phyloP scores from a whole-genome alignment of 2,113 vertebrate genomes.

The Poecile atricapillus region DNA sequence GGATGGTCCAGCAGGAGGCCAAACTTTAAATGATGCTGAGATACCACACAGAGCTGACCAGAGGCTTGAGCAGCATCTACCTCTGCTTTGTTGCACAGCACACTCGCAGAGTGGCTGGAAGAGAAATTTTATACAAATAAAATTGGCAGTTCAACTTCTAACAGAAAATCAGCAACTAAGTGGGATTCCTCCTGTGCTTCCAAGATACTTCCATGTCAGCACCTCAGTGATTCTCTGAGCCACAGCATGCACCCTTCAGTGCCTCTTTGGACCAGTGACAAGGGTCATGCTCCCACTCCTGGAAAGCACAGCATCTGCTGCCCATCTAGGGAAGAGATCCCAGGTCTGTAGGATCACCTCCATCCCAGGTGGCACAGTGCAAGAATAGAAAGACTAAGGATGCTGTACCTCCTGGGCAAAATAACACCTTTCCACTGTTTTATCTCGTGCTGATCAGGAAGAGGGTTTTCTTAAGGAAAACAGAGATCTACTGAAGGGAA shows the following conservation, averaged over 20 bases:
- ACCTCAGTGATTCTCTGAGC: neutral
- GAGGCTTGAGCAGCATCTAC: neutral
- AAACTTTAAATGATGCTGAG: neutral
- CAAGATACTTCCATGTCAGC: neutral
- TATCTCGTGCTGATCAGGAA: neutral
- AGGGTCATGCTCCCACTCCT: fast-evolving
- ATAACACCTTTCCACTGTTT: neutral
- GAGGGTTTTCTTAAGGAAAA: neutral
- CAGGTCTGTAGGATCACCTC: neutral
- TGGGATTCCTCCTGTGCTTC: neutral
- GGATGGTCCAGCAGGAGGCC: neutral
- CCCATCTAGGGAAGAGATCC: neutral
- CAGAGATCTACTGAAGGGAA: neutral
- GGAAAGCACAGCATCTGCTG: neutral
- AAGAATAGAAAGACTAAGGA: neutral
- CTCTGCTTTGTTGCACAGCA: fast-evolving
- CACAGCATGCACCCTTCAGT: fast-evolving
- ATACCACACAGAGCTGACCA: neutral
- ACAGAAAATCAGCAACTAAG: neutral
- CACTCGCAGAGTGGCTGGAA: neutral
- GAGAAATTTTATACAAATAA: neutral
- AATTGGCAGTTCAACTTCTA: neutral
- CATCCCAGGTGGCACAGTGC: neutral
- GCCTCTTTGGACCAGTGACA: fast-evolving
- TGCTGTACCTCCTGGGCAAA: neutral